Evolutionary conservation across 2,113 vertebrate genomes (phyloP), one percentile per base, ranked within the genome.

Genomic region (Osmerus mordax): DNA sequence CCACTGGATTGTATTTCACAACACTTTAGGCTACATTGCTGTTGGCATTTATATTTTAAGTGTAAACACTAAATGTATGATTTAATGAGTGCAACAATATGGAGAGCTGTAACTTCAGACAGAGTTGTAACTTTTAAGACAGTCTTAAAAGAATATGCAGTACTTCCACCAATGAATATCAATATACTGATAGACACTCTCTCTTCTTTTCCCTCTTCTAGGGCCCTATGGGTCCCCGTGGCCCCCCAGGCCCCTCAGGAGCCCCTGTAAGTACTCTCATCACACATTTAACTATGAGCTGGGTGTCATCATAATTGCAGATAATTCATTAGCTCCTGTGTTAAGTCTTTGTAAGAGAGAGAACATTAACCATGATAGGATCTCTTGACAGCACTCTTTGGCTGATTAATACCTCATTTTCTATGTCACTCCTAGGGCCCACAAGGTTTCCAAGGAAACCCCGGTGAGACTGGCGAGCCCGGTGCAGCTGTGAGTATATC

Each of bases 201-300:
- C 14, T 77, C 58, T 52, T 84, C 41, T 72, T 55, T 21, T 74
- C 32, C 55, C 64, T 18, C n/a, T 56, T 56, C 0, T 79, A 97
- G 96, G 96, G 96, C 86, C 96, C 96, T 36, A 98, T 98, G 96
- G 96, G 96, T 91, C 96, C 96, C 4, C 94, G 96, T 76, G 96
- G 95, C 61, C 94, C 96, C 23, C 96, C 96, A 1, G 96, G 96
- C 70, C 95, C 96, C 5, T 70, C 90, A 1, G 96, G 96, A 71
- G 81, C 95, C 77, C 95, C 96, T 9, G 96, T 98, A 90, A 96
- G 96, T 95, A 82, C 21, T 14, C 4, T 15, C 2, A 66, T 69
- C 12, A 52, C 15, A 3, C 54, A 7, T 25, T 6, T 16, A 56
- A 62, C 18, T 4, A 14, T 6, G 19, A 5, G 9, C 19, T 52